phyloP scores from a whole-genome alignment of 2,113 vertebrate species.

The Lampris incognitus region DNA sequence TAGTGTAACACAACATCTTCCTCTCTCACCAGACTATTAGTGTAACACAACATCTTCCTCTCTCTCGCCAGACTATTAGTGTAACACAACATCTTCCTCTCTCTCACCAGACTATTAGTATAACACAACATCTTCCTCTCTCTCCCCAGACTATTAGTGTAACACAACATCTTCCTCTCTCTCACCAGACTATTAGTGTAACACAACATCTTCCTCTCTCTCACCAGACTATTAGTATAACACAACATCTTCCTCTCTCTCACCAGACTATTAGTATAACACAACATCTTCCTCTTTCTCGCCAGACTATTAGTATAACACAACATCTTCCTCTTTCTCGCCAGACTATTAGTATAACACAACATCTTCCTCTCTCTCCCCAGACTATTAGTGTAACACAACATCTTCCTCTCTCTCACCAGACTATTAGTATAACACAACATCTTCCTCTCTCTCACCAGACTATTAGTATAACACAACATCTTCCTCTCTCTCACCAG shows the following conservation, averaged over 20 bases:
- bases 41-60: conserved; percentile 9
- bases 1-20: background rate
- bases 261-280: conserved; percentile 13
- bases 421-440: conserved; percentile 1
- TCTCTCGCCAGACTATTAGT: conserved; percentile 26
- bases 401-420: conserved; percentile 33
- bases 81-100: conserved; percentile 14
- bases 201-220: conserved; percentile 21
- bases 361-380: conserved; percentile 29
- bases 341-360: conserved; percentile 10
- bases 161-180: conserved; percentile 21
- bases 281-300: conserved; percentile 26
- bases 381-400: conserved; percentile 12
- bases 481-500: conserved; percentile 36
- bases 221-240: conserved; percentile 18
- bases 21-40: conserved; percentile 39
- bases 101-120: conserved; percentile 27
- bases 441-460: conserved; percentile 35
- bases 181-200: conserved; percentile 19
- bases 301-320: conserved; percentile 13
- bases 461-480: background rate
- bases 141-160: conserved; percentile 19
- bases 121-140: conserved; percentile 20
- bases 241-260: conserved; percentile 26
- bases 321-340: conserved; percentile 25